Base-by-base conservation (phyloP, 2,888 invertebrate genomes). In the Heliconius ethilla region DNA sequence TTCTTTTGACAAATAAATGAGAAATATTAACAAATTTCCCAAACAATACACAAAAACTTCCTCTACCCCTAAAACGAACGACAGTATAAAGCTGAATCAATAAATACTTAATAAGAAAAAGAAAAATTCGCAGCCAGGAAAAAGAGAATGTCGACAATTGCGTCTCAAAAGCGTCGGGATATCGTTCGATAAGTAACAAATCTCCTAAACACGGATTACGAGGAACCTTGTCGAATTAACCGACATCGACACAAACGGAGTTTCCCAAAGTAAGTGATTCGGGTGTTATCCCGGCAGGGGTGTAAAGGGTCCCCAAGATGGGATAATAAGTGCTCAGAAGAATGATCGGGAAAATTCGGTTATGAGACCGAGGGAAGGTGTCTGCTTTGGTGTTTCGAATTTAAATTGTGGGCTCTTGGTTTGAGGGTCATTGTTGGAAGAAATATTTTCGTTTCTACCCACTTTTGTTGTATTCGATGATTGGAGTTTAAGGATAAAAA, bases 311-410 rank as follows among this genome's bases (percentile, higher is more conserved):
- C 62, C 73, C 70, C 77, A 81, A 78, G 83, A 86, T 84, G 81
- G 83, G 83, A 87, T 87, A 86, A 87, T 87, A 87, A 85, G 85
- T 82, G 85, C 79, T 84, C 84, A 83, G 83, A 85, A 85, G 83
- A 85, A 84, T 82, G 83, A 85, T 87, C 84, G 84, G 81, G 85
- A 83, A 87, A 86, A 88, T 87, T 88, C 83, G 85, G 85, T 87
- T 87, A 86, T 83, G 82, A 83, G 82, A 84, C 85, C 84, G 83
- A 84, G 85, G 85, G 79, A 80, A 84, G 83, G 84, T 83, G 85
- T 83, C 80, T 83, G 80, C 81, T 69, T 83, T 78, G 81, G 82
- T 76, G 82, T 80, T 83, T 80, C 75, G 75, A 83, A 85, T 85
- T 85, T 83, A 83, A 87, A 86, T 83, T 83, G 84, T 81, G 83